These are phyloP conservation scores for Plutomurus gul DNA, from an alignment of 1,140 invertebrate genomes.

Conservation along the genomic window DNA sequence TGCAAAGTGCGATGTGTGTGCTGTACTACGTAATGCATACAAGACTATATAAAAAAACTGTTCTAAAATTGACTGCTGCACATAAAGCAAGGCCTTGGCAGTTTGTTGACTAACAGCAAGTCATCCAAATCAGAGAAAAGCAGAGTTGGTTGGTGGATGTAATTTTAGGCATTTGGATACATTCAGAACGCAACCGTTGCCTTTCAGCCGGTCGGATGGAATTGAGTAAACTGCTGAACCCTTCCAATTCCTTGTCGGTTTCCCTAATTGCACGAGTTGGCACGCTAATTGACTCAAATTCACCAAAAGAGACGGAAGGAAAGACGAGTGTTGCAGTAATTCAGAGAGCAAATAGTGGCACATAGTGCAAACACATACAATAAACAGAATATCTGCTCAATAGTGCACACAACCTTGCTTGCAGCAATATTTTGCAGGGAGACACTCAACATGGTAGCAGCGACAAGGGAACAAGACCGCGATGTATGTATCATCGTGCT, in stretches of 20 bases:
- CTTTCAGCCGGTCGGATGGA: background rate
- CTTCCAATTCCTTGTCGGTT: background rate
- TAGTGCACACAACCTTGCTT: background rate
- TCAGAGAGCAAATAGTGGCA: slow-evolving; percentile 28
- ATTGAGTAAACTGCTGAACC: background rate
- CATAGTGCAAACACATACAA: slow-evolving; percentile 5
- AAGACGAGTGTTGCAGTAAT: slow-evolving; percentile 1
- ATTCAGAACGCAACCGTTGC: too few relatives aligned
- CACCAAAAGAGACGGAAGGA: slow-evolving; percentile 12
- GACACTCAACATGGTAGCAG: background rate
- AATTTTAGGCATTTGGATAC: background rate
- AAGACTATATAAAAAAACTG: too few relatives aligned
- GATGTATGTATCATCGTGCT: too few relatives aligned
- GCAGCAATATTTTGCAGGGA: background rate
- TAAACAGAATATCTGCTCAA: background rate
- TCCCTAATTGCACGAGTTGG: slow-evolving; percentile 34
- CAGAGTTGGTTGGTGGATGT: background rate
- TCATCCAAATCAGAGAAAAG: too few relatives aligned
- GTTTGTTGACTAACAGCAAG: background rate
- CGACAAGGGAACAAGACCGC: background rate
- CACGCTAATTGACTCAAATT: slow-evolving; percentile 38
- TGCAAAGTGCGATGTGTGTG: too few relatives aligned
- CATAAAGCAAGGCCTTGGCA: background rate
- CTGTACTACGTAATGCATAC: too few relatives aligned
- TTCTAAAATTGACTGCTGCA: too few relatives aligned